These are phyloP conservation scores for Salmo trutta DNA, from an alignment of 2,797 vertebrate genomes.

Conservation along the genomic window DNA sequence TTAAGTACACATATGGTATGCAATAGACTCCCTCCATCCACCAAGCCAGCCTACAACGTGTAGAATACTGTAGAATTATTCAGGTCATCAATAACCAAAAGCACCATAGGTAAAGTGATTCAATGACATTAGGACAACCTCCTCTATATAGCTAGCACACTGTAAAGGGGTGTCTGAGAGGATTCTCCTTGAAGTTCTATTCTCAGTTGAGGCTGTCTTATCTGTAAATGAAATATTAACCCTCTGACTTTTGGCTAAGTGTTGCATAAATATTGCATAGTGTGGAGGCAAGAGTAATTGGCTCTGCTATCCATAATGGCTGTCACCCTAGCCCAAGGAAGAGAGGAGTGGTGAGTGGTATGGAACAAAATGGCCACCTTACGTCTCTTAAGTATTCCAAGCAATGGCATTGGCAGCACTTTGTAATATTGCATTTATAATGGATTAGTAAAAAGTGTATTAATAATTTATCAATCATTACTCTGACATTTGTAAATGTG, in stretches of 20 bases:
- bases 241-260: slow-evolving; percentile 73
- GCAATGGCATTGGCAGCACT: background rate
- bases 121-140: background rate
- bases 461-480: no score
- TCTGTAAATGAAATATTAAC: slow-evolving; percentile 78
- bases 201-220: slow-evolving; percentile 63
- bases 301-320: slow-evolving; percentile 73
- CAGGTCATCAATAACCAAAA: background rate
- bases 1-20: slow-evolving; percentile 50
- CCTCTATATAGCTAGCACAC: background rate
- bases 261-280: slow-evolving; percentile 82
- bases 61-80: background rate
- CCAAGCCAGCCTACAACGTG: background rate
- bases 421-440: no score
- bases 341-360: slow-evolving; percentile 13
- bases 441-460: no score
- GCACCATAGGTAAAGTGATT: background rate
- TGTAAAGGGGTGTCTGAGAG: background rate
- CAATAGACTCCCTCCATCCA: slow-evolving; percentile 33
- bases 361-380: background rate
- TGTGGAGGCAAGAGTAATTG: slow-evolving; percentile 77
- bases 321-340: slow-evolving; percentile 62
- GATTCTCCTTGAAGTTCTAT: slow-evolving; percentile 62
- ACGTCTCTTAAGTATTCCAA: background rate
- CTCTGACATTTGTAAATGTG: no score